A percentile compares a stretch with the other conserved stretches of the same genome.
phyloP scores from a whole-genome alignment of 2,888 invertebrate genomes.

The Lepidocyrtinus sp. region DNA sequence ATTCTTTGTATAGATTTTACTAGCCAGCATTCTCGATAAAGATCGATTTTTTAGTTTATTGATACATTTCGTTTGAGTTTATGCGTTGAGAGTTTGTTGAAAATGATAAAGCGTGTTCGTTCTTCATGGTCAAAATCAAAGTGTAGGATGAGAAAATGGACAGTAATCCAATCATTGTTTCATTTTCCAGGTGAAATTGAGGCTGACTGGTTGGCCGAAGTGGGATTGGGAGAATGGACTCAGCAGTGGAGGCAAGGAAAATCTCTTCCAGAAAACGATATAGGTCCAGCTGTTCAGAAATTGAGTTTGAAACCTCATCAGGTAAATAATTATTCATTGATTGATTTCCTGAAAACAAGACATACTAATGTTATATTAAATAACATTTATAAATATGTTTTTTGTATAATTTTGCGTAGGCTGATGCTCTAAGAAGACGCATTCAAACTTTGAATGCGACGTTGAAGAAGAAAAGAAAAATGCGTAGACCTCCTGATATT shows the following conservation, averaged over 20 bases:
- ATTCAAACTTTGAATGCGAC: slow-evolving; percentile 85
- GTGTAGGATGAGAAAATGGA: slow-evolving; percentile 29
- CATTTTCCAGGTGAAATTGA: slow-evolving; percentile 66
- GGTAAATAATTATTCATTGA: slow-evolving; percentile 41
- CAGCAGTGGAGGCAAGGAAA: slow-evolving; percentile 70
- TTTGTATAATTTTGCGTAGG: slow-evolving; percentile 73
- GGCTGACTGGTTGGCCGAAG: slow-evolving; percentile 69
- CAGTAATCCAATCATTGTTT: not conserved
- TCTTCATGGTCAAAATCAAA: slow-evolving; percentile 32
- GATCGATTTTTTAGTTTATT: no score
- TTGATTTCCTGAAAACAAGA: not conserved
- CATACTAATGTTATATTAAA: not conserved
- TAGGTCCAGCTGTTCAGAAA: slow-evolving; percentile 69
- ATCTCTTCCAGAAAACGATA: slow-evolving; percentile 69
- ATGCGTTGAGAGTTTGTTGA: slow-evolving; percentile 37
- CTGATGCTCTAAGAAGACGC: slow-evolving; percentile 82
- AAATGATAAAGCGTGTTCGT: slow-evolving; percentile 24
- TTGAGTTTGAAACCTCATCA: slow-evolving; percentile 70
- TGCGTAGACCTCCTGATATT: slow-evolving; percentile 68
- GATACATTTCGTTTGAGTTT: no score
- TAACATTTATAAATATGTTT: not conserved
- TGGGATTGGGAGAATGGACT: slow-evolving; percentile 68
- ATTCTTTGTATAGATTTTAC: not conserved
- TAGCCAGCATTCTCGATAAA: no score
- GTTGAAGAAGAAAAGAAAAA: slow-evolving; percentile 77